These are phyloP conservation scores for Isaurus tuberculatus DNA, from an alignment of 92 coral and sea anemone genomes.

Conservation along the genomic window DNA sequence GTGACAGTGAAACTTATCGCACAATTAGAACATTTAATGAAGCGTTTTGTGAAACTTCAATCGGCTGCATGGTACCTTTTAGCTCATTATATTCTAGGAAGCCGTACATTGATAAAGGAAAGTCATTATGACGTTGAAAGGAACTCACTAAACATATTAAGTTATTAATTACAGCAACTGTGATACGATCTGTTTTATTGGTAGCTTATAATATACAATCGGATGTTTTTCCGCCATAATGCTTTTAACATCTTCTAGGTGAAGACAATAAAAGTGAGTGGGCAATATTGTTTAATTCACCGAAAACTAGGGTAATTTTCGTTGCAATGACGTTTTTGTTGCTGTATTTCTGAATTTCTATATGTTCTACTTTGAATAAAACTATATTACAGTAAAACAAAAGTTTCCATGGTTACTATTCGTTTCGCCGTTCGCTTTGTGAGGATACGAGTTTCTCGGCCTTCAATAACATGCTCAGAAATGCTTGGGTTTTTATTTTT, in stretches of 20 bases:
- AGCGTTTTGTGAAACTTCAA: constrained; percentile 27
- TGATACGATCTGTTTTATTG: neutral
- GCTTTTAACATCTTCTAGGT: neutral
- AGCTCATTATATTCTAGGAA: constrained; percentile 6
- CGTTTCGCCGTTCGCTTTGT: neutral
- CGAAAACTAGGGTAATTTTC: neutral
- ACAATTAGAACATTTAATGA: constrained; percentile 11
- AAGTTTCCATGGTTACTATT: neutral
- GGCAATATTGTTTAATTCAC: neutral
- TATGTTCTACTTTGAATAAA: neutral
- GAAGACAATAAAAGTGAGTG: neutral
- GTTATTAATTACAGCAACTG: neutral
- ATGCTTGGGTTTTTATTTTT: neutral
- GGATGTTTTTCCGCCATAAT: neutral
- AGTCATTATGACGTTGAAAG: constrained; percentile 7
- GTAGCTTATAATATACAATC: constrained; percentile 12
- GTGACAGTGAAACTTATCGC: neutral
- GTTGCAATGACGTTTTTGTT: neutral
- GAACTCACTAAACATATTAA: constrained; percentile 6
- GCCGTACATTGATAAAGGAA: neutral
- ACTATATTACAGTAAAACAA: constrained; percentile 6
- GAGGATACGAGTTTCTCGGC: neutral
- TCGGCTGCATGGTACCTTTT: neutral
- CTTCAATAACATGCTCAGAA: too few relatives aligned
- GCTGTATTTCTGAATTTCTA: constrained; percentile 17